phyloP scores from a whole-genome alignment of 2,113 vertebrate species.

The Chloroceryle aenea region DNA sequence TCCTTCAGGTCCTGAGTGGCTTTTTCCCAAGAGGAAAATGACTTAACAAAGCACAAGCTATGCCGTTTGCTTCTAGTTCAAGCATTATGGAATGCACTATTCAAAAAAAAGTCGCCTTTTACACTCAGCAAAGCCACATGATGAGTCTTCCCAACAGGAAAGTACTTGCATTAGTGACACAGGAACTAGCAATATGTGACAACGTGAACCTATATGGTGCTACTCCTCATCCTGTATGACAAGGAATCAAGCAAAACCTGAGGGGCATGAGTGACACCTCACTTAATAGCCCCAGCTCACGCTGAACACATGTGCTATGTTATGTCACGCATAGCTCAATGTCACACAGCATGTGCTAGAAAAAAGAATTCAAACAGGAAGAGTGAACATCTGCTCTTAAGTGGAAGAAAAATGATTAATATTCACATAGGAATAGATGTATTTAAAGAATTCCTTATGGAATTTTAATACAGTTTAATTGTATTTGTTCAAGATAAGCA shows the following conservation, averaged over 20 bases:
- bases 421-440: slow-evolving; percentile 57
- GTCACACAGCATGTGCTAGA: slow-evolving; percentile 10
- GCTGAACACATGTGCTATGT: not conserved
- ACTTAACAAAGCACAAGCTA: not conserved
- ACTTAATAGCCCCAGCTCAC: not conserved
- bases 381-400: slow-evolving; percentile 58
- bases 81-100: not conserved
- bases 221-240: not conserved
- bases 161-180: not conserved
- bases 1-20: not conserved
- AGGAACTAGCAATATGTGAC: not conserved
- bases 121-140: not conserved
- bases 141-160: not conserved
- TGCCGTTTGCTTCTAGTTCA: not conserved
- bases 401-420: slow-evolving; percentile 41
- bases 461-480: slow-evolving; percentile 67
- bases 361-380: slow-evolving; percentile 28
- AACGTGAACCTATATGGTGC: not conserved
- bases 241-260: not conserved
- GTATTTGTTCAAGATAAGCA: slow-evolving; percentile 54
- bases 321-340: not conserved
- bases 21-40: not conserved
- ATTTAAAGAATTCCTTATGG: slow-evolving; percentile 64
- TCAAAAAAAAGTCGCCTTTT: not conserved
- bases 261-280: not conserved